phyloP scores from a whole-genome alignment of 2,113 vertebrate species.

The Triplophysa tibetana region DNA sequence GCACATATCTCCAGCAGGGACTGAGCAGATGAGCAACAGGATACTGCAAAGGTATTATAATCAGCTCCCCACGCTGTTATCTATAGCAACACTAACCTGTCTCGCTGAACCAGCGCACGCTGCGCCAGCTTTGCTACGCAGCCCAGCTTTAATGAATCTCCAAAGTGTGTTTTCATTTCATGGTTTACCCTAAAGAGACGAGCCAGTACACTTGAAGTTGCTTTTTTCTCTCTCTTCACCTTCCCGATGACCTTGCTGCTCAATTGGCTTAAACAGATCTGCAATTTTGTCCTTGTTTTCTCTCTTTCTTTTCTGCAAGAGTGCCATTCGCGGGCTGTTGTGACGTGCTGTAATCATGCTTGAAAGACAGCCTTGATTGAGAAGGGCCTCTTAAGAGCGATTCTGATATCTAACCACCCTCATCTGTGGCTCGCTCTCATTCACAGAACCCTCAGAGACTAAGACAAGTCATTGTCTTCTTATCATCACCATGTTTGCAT shows the following conservation, averaged over 20 bases:
- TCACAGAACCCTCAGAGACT: not conserved
- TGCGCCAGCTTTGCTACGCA: conserved; percentile 7
- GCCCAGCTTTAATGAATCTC: not conserved
- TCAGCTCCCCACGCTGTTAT: conserved; percentile 31
- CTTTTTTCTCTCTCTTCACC: not conserved
- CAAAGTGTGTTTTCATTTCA: conserved; percentile 20
- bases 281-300: conserved; percentile 30
- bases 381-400: conserved; percentile 47
- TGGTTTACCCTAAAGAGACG: conserved; percentile 10
- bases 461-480: not conserved
- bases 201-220: conserved; percentile 13
- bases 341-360: conserved; percentile 56
- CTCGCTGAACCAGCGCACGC: conserved; percentile 8
- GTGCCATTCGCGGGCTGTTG: conserved; percentile 42
- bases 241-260: conserved; percentile 43
- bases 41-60: conserved; percentile 11
- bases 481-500: not conserved
- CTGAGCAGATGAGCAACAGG: conserved; percentile 29
- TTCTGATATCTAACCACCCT: conserved; percentile 40
- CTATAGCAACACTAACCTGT: conserved; percentile 18
- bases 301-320: conserved; percentile 41
- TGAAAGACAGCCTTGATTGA: conserved; percentile 56
- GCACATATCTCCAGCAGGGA: conserved; percentile 30
- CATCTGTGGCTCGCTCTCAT: conserved; percentile 38
- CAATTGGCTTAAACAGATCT: conserved; percentile 11